Percentiles rank a stretch among this genome's conserved stretches.
Conservation (phyloP, 2,888 invertebrate species). For the Leptarthrus brevirostris region DNA sequence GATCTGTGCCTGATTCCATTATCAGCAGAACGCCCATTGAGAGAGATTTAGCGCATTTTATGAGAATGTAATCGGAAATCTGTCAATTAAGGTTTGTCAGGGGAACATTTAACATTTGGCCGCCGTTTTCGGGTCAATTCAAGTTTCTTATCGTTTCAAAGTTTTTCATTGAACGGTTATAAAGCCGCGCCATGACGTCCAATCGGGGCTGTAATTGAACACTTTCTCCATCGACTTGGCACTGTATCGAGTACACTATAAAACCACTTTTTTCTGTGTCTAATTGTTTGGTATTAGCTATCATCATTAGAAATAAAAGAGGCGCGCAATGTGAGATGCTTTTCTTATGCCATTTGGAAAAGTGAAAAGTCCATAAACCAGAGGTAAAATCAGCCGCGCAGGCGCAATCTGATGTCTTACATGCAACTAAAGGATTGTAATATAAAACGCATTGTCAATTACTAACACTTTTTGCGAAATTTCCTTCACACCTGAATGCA, state of each 20-base stretch:
- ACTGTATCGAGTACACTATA: not conserved
- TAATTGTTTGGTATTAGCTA: not conserved
- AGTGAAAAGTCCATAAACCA: not conserved
- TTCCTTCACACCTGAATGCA: not conserved
- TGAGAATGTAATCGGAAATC: not conserved
- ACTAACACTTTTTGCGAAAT: constrained; percentile 9
- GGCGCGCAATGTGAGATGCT: not conserved
- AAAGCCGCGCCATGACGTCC: no score
- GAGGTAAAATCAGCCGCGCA: no score
- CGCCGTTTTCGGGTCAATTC: not conserved
- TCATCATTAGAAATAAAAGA: not conserved
- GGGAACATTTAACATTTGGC: not conserved
- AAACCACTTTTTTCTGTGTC: not conserved
- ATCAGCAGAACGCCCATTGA: not conserved
- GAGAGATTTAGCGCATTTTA: not conserved
- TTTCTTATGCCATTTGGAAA: not conserved
- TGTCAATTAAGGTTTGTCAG: not conserved
- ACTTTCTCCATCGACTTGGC: no score
- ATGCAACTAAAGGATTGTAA: not conserved
- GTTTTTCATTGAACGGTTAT: not conserved
- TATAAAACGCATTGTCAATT: not conserved
- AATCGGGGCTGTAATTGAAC: not conserved
- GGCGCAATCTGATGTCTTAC: no score
- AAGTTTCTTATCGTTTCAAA: not conserved
- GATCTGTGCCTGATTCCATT: not conserved